Conservation (phyloP, 2,797 vertebrate genomes). For the Poecilia picta region DNA sequence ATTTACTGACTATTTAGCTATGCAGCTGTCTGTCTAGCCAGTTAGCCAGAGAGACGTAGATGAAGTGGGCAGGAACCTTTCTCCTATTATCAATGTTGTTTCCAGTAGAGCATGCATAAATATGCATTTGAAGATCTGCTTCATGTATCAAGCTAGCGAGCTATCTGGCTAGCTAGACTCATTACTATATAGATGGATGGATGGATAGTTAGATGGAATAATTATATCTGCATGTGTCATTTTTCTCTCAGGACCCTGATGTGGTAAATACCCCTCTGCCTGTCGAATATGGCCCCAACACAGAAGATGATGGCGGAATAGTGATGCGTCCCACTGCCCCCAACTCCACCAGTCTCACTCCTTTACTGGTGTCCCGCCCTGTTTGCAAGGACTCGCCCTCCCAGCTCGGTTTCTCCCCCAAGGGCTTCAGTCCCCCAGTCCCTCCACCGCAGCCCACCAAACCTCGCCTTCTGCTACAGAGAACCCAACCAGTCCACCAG, state of each 20-base stretch:
- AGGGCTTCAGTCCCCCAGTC: conserved; percentile 39
- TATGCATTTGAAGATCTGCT: too few relatives aligned
- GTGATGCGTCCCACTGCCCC: conserved; percentile 78
- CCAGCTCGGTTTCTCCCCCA: conserved; percentile 60
- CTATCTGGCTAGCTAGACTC: too few relatives aligned
- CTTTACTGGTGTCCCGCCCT: conserved; percentile 78
- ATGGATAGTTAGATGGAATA: too few relatives aligned
- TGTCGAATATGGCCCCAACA: conserved; percentile 81
- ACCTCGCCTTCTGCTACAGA: conserved; percentile 73
- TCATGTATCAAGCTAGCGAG: too few relatives aligned
- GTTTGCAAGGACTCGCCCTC: conserved; percentile 71
- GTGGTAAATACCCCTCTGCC: conserved; percentile 90
- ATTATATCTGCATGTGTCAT: not conserved
- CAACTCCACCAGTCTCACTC: conserved; percentile 79
- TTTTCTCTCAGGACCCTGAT: conserved; percentile 85
- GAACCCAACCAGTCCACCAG: conserved; percentile 73
- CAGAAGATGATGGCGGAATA: conserved; percentile 82
- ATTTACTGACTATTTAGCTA: too few relatives aligned
- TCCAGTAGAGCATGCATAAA: too few relatives aligned
- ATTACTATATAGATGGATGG: too few relatives aligned
- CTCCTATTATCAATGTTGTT: too few relatives aligned
- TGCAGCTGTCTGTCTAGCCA: too few relatives aligned
- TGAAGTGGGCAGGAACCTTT: too few relatives aligned
- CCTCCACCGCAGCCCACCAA: conserved; percentile 72
- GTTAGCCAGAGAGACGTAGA: too few relatives aligned